Percentiles rank a stretch among this genome's conserved stretches.
Conservation (phyloP, 2,797 vertebrate genomes). For the Neostethus bicornis region DNA sequence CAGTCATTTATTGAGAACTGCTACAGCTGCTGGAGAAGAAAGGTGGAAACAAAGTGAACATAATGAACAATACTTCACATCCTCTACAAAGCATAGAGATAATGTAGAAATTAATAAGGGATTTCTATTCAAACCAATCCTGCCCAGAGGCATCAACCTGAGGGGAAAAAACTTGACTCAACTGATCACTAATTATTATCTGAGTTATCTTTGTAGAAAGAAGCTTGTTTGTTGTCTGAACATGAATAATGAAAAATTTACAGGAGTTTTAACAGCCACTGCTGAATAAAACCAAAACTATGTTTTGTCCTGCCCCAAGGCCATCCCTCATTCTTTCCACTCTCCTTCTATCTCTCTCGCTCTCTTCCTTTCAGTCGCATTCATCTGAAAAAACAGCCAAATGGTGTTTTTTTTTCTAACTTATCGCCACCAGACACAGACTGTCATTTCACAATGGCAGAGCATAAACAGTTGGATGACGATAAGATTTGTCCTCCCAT, state of each 20-base stretch:
- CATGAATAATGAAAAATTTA: conserved; percentile 17
- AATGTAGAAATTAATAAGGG: no score
- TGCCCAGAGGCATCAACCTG: no score
- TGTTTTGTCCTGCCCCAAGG: conserved; percentile 31
- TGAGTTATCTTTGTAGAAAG: conserved; percentile 8
- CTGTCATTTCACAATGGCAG: conserved; percentile 50
- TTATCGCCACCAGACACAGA: conserved; percentile 58
- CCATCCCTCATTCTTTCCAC: conserved; percentile 31
- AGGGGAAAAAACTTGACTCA: no score
- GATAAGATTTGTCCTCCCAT: conserved; percentile 57
- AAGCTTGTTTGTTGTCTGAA: conserved; percentile 9
- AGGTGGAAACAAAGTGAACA: background rate
- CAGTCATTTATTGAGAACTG: no score
- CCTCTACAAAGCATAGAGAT: no score
- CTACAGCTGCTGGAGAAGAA: background rate
- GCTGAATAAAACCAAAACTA: conserved; percentile 14
- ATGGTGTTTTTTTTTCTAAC: conserved; percentile 51
- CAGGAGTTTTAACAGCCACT: conserved; percentile 26
- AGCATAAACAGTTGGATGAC: conserved; percentile 49
- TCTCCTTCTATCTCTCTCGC: conserved; percentile 21
- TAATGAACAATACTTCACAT: no score
- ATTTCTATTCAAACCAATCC: no score
- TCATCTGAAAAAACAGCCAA: conserved; percentile 44
- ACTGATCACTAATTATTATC: no score
- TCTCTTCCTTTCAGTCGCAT: conserved; percentile 39